phyloP scores from a whole-genome alignment of 2,797 vertebrate species.

The Synanceia verrucosa region DNA sequence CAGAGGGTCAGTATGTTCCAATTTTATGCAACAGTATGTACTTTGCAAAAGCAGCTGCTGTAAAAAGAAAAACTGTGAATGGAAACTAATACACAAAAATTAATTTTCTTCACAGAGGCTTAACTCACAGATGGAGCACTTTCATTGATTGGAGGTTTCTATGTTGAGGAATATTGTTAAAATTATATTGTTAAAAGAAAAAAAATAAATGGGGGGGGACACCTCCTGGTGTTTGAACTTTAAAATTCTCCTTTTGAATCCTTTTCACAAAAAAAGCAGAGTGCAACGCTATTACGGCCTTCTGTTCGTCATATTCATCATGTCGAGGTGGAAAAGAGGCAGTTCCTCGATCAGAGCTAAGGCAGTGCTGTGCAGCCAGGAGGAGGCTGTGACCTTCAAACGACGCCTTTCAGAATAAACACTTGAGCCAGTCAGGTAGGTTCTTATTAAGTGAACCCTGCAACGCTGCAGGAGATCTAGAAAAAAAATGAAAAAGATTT shows the following conservation, averaged over 20 bases:
- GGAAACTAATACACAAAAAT: background rate
- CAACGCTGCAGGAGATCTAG: background rate
- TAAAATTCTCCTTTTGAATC: background rate
- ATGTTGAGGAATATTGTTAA: too few relatives aligned
- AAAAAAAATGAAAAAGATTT: background rate
- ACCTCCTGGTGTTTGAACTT: background rate
- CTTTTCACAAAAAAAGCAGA: background rate
- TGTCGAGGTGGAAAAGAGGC: too few relatives aligned
- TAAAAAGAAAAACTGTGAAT: too few relatives aligned
- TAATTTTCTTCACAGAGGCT: background rate
- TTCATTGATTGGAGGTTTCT: background rate
- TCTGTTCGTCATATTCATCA: background rate
- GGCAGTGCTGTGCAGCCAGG: background rate
- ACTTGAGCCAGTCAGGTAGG: background rate
- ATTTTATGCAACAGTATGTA: too few relatives aligned
- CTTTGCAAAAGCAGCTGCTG: too few relatives aligned
- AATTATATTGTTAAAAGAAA: too few relatives aligned
- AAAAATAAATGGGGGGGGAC: background rate
- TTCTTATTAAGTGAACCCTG: background rate
- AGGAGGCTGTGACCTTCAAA: background rate
- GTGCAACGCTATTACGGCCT: background rate
- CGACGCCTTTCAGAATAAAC: background rate
- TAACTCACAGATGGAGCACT: background rate
- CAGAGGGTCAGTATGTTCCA: too few relatives aligned
- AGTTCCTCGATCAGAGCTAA: background rate